Conservation (phyloP, 2,888 invertebrate genomes). For the Pachydiplax longipennis region DNA sequence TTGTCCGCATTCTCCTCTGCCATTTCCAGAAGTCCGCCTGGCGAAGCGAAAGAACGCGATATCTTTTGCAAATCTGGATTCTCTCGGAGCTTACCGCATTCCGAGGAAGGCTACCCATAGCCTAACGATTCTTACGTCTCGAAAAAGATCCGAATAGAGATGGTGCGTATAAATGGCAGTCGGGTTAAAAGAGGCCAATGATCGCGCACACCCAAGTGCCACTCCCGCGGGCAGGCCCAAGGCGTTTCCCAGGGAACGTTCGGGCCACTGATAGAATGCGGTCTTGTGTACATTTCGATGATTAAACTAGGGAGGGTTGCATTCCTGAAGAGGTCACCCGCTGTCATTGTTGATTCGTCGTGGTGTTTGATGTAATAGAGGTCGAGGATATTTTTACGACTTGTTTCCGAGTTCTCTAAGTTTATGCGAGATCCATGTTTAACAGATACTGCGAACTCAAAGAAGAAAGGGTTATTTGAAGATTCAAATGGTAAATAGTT, state of each 20-base stretch:
- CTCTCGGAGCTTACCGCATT: neutral
- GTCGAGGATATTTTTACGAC: neutral
- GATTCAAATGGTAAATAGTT: too few relatives aligned
- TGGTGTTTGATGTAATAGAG: neutral
- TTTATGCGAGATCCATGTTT: too few relatives aligned
- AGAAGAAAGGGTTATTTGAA: too few relatives aligned
- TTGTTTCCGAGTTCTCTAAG: too few relatives aligned
- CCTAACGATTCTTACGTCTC: neutral
- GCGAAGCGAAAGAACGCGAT: neutral
- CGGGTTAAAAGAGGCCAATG: neutral
- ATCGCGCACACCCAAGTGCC: neutral
- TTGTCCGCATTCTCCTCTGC: neutral
- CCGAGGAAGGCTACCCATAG: neutral
- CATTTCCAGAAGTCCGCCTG: neutral
- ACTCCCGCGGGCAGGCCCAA: neutral
- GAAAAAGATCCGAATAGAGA: neutral
- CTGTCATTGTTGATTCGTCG: neutral
- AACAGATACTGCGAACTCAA: too few relatives aligned
- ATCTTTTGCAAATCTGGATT: slow-evolving; percentile 19
- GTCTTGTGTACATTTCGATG: neutral
- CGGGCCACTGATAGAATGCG: neutral
- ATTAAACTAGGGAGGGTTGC: neutral
- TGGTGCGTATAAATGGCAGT: neutral
- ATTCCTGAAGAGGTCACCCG: neutral
- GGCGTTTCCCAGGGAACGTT: neutral